These are phyloP conservation scores for Phrixothrix hirtus DNA, from an alignment of 2,888 invertebrate genomes.

Conservation along the genomic window DNA sequence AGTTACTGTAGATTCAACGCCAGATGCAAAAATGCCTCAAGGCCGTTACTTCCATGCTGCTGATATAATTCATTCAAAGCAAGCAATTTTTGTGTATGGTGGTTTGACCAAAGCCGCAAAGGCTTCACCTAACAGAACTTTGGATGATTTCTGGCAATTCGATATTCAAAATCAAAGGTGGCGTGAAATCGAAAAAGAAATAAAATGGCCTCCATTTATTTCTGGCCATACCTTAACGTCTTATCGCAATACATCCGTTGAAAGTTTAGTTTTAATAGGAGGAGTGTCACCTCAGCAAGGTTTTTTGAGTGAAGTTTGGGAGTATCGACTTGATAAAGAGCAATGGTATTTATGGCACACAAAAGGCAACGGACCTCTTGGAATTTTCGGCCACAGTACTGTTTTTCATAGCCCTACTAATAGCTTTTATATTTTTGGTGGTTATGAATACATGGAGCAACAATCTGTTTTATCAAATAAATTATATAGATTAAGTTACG, in stretches of 20 bases:
- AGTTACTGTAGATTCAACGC: conserved; percentile 84
- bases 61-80: conserved; percentile 80
- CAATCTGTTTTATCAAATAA: conserved; percentile 67
- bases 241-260: conserved; percentile 70
- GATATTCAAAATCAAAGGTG: conserved; percentile 82
- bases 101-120: conserved; percentile 67
- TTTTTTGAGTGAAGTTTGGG: conserved; percentile 76
- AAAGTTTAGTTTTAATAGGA: conserved; percentile 83
- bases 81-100: conserved; percentile 87
- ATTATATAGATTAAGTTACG: conserved; percentile 77
- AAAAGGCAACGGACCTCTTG: conserved; percentile 75
- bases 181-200: conserved; percentile 66
- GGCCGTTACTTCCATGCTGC: conserved; percentile 92
- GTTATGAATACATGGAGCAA: conserved; percentile 73
- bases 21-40: conserved; percentile 84
- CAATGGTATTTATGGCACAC: conserved; percentile 73
- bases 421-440: conserved; percentile 89
- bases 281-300: conserved; percentile 79
- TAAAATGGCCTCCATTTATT: conserved; percentile 69
- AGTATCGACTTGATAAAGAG: conserved; percentile 75
- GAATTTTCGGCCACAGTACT: conserved; percentile 87
- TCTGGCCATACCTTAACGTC: conserved; percentile 90
- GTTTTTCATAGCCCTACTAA: conserved; percentile 82
- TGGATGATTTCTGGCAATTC: conserved; percentile 92
- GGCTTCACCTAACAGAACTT: conserved; percentile 62